These are phyloP conservation scores for Austrofundulus limnaeus DNA, from an alignment of 2,113 vertebrate species.

Conservation along the genomic window DNA sequence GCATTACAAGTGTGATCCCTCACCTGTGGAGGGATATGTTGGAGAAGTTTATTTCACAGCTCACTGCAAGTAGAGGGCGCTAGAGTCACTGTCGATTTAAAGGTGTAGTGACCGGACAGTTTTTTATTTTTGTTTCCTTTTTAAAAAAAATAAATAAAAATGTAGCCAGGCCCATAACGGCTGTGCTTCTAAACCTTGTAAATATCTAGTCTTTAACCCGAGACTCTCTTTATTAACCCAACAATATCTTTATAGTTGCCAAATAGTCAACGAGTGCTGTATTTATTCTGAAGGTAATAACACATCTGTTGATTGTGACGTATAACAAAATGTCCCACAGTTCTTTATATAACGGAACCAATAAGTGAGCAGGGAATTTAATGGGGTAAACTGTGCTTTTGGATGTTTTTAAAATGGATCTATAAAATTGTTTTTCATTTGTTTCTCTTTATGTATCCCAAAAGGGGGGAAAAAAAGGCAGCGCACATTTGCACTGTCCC, in stretches of 20 bases:
- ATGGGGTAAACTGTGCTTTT: constrained; percentile 69
- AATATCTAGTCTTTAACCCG: constrained; percentile 48
- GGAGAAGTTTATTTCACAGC: constrained; percentile 74
- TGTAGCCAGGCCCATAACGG: constrained; percentile 30
- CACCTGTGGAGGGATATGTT: constrained; percentile 49
- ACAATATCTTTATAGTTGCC: constrained; percentile 64
- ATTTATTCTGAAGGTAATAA: constrained; percentile 72
- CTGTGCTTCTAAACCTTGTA: constrained; percentile 53
- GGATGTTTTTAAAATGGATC: constrained; percentile 52
- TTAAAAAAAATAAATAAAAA: background rate
- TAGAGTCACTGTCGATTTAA: constrained; percentile 39
- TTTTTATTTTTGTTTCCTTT: constrained; percentile 7
- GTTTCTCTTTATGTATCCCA: constrained; percentile 22
- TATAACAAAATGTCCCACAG: constrained; percentile 53
- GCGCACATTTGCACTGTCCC: constrained; percentile 64
- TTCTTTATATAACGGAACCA: constrained; percentile 50
- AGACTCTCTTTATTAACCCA: constrained; percentile 54
- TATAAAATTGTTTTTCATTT: constrained; percentile 29
- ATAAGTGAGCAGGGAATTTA: constrained; percentile 69
- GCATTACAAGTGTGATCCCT: constrained; percentile 44
- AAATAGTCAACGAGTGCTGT: constrained; percentile 72
- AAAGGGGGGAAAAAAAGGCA: constrained; percentile 12
- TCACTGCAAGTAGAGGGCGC: constrained; percentile 65
- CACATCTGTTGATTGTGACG: constrained; percentile 68
- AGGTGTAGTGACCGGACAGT: constrained; percentile 42